Base-by-base conservation (phyloP, 2,797 vertebrate genomes). In the Columba guinea region DNA sequence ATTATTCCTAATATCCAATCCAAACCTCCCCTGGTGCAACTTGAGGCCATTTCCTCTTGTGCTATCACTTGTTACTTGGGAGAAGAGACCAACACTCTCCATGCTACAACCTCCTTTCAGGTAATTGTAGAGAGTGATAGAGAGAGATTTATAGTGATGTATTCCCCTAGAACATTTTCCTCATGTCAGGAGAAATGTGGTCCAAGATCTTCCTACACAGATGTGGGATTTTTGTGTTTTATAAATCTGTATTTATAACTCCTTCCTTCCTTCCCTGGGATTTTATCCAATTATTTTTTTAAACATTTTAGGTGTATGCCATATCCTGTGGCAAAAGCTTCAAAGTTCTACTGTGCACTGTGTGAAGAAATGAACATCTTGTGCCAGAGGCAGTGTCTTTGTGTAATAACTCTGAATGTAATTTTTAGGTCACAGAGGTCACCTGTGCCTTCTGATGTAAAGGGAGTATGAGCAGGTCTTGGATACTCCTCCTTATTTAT, bases 161-260 rank as follows among this genome's bases (percentile, higher is more conserved):
- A 51, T 80, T 65, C 30, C 7, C 48, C 26, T 34, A 1, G 15
- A 78, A 1, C 27, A 4, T 13, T 67, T 67, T 35, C 16, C 4
- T 18, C 16, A 1, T 4, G 1, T 30, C 23, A 65, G 32, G n/a
- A 77, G 23, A 19, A 51, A 1, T 34, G 0, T 37, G 32, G 28
- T 41, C 5, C 28, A n/a, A 18, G 4, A 26, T 27, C 10, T 55
- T 88, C 73, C 0, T 3, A 48, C 23, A 77, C 13, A 35, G 13
- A 55, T 3, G 4, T 13, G 32, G 15, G 16, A 30, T 30, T 84
- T 80, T 46, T 76, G 9, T 41, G 17, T 4, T 62, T 34, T 35
- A 20, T 26, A 51, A 27, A 41, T 44, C 39, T 27, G 4, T 48
- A 27, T 35, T 55, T 65, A 30, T 11, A 83, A 19, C 18, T 37